Evolutionary conservation across 2,888 invertebrate genomes (phyloP), one percentile per base, ranked within the genome.

Genomic region (Brassicogethes aeneus): DNA sequence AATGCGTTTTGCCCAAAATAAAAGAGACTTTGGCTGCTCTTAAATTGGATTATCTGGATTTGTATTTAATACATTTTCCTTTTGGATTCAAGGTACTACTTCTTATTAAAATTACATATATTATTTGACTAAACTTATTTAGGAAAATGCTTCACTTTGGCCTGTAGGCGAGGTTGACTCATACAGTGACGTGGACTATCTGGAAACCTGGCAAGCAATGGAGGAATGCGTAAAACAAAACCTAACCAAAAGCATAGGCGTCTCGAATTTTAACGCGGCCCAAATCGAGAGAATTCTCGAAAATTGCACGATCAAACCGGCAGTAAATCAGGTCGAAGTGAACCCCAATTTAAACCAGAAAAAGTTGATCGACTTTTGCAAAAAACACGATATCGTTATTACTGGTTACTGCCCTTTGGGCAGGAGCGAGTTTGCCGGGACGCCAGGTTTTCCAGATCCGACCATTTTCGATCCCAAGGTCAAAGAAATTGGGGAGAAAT

Each of bases 351-450:
- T 86, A 2, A 81, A 80, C 48, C 84, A 89, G 55, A 78, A 76
- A 17, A 74, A 77, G 29, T 61, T 89, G 15, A 76, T 80, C 0
- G 65, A 79, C 1, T 87, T 79, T 57, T 84, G 89, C 62, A 73
- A 75, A 38, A 61, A 73, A 3, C 72, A 76, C 30, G 70, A 70
- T 35, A 80, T 92, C 34, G 66, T 70, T 0, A 65, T 91, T 49
- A 80, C 73, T 59, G 88, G 71, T 0, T 91, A 85, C 65, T 80
- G 82, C 29, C 87, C 88, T 0, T 71, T 90, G 42, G 88, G 85
- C 12, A 74, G 75, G 17, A 76, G 76, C 1, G 68, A 72, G 59
- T 48, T 66, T 3, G 54, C 59, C 0, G 69, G 72, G 39, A 54
- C 52, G 29, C 54, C 61, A 1, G 54, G 72, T 62, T 68, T 73